Conservation (phyloP, 2,797 vertebrate genomes). For the Corythornis leucogaster region DNA sequence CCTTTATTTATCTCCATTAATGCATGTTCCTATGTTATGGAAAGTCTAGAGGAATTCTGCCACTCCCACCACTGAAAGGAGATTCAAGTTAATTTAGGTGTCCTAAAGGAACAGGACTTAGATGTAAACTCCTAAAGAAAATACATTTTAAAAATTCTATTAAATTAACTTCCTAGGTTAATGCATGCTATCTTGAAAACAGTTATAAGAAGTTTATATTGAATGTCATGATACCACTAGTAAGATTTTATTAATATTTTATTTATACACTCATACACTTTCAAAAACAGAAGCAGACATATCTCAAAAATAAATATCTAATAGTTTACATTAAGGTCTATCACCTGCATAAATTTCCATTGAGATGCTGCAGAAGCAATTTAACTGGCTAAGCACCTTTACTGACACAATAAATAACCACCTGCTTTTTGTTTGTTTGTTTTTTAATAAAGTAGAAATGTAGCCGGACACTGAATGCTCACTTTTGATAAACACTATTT, state of each 20-base stretch:
- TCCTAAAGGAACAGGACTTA: not conserved
- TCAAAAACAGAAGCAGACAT: not conserved
- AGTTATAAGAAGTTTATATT: not conserved
- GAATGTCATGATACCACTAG: not conserved
- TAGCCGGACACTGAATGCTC: not conserved
- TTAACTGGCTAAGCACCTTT: not conserved
- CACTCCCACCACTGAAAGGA: not conserved
- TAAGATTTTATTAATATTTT: not conserved
- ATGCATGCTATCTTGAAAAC: not conserved
- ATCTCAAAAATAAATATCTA: not conserved
- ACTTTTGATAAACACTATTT: not conserved
- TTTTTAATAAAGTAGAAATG: not conserved
- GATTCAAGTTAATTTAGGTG: not conserved
- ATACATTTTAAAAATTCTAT: not conserved
- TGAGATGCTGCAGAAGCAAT: not conserved
- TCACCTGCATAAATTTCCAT: not conserved
- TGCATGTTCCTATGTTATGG: not conserved
- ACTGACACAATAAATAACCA: not conserved
- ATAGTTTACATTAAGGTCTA: not conserved
- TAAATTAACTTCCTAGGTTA: not conserved
- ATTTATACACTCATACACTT: not conserved
- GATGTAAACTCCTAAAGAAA: not conserved
- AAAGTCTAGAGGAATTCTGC: not conserved
- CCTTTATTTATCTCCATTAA: not conserved
- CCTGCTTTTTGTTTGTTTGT: accelerated